Conservation (phyloP, 1,140 invertebrate species). For the Gonioctena quinquepunctata region DNA sequence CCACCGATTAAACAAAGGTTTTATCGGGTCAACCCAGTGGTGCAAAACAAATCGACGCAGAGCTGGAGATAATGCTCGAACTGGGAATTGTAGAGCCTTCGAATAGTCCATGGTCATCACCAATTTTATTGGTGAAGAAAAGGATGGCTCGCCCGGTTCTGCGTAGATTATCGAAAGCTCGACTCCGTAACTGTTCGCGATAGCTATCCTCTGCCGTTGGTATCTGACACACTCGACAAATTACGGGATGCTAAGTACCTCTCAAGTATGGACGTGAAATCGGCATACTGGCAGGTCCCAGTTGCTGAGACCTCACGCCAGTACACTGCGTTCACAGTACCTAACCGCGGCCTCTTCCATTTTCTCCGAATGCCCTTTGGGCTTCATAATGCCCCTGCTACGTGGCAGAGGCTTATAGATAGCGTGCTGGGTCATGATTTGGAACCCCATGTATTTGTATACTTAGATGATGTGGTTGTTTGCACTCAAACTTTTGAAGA, state of each 20-base stretch:
- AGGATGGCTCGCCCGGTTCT: conserved; percentile 33
- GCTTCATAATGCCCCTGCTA: conserved; percentile 40
- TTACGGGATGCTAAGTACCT: conserved; percentile 43
- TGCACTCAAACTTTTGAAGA: conserved; percentile 25
- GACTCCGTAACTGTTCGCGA: conserved; percentile 45
- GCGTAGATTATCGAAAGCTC: conserved; percentile 27
- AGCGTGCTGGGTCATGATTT: conserved; percentile 26
- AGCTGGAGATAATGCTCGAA: conserved; percentile 37
- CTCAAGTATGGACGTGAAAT: conserved; percentile 42
- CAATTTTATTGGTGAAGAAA: conserved; percentile 43
- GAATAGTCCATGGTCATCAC: conserved; percentile 39
- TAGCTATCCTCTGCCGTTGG: conserved; percentile 29
- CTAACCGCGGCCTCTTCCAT: conserved; percentile 43
- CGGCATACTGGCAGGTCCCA: conserved; percentile 50
- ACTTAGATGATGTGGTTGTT: conserved; percentile 49
- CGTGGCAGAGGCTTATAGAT: conserved; percentile 50
- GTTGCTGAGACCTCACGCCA: conserved; percentile 36
- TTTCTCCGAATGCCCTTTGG: conserved; percentile 51
- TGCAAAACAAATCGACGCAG: conserved; percentile 31
- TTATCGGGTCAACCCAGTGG: conserved; percentile 28
- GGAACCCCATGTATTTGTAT: conserved; percentile 36
- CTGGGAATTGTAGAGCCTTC: conserved; percentile 37
- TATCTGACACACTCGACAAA: conserved; percentile 34
- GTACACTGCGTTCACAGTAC: conserved; percentile 57
- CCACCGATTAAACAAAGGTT: conserved; percentile 40